A percentile compares a stretch with the other conserved stretches of the same genome.
These are phyloP conservation scores for Gandaritis pyraliata DNA, from an alignment of 2,888 invertebrate species.

Conservation along the genomic window DNA sequence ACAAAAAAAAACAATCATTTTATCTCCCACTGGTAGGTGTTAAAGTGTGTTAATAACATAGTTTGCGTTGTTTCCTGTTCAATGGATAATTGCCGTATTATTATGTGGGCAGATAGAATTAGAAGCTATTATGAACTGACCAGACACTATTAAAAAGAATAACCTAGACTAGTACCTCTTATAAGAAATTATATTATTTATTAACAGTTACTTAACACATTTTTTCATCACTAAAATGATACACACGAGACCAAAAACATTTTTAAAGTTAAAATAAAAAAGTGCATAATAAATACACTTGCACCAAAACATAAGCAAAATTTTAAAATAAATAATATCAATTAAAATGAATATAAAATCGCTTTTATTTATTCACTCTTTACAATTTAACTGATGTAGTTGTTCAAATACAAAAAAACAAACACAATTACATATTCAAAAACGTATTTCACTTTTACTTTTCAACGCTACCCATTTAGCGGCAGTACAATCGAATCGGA, in stretches of 20 bases:
- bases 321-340: too few relatives aligned
- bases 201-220: not conserved
- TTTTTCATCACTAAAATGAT: too few relatives aligned
- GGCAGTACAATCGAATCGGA: constrained; percentile 68
- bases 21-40: constrained; percentile 51
- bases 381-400: too few relatives aligned
- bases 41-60: constrained; percentile 53
- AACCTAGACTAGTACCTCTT: not conserved
- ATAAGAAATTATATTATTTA: not conserved
- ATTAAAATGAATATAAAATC: too few relatives aligned
- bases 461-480: constrained; percentile 39
- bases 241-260: too few relatives aligned
- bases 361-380: too few relatives aligned
- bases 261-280: too few relatives aligned
- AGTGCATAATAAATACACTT: too few relatives aligned
- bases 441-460: constrained; percentile 4
- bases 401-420: not conserved
- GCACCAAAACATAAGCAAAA: too few relatives aligned
- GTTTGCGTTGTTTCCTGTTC: constrained; percentile 39
- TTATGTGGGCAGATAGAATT: constrained; percentile 42
- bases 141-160: constrained; percentile 18
- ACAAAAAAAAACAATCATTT: constrained; percentile 14
- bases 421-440: constrained; percentile 1
- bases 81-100: constrained; percentile 37
- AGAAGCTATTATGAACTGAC: constrained; percentile 36